A percentile compares a stretch with the other conserved stretches of the same genome.
Conservation (phyloP, 2,797 vertebrate species). For the Trematomus bernacchii region DNA sequence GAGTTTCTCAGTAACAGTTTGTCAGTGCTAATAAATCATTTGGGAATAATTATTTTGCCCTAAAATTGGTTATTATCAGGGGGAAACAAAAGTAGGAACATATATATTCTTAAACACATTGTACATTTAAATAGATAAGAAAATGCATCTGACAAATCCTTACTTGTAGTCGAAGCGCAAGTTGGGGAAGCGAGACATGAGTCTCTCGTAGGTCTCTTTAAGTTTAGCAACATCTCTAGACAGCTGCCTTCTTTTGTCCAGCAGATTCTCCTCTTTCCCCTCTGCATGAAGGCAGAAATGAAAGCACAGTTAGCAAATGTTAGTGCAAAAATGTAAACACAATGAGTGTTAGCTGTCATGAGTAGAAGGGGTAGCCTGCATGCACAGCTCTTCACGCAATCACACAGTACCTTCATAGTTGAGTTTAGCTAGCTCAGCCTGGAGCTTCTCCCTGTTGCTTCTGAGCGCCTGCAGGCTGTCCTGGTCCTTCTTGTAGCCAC, state of each 20-base stretch:
- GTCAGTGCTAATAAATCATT: background rate
- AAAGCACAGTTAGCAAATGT: background rate
- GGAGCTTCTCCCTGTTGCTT: conserved; percentile 85
- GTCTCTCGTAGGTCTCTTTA: conserved; percentile 88
- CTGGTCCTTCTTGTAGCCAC: conserved; percentile 91
- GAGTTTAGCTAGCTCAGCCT: conserved; percentile 88
- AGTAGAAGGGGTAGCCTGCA: background rate
- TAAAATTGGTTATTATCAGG: background rate
- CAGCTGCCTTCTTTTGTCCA: conserved; percentile 86
- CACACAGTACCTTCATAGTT: conserved; percentile 89
- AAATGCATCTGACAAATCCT: conserved; percentile 35
- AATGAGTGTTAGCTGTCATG: background rate
- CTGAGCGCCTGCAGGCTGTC: conserved; percentile 86
- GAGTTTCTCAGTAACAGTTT: background rate
- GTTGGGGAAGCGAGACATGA: conserved; percentile 90
- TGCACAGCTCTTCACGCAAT: background rate
- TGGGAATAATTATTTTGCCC: background rate
- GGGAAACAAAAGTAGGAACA: background rate
- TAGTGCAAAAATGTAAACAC: background rate
- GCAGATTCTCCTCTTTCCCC: conserved; percentile 88
- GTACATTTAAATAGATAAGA: background rate
- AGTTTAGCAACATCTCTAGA: conserved; percentile 83
- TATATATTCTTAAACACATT: background rate
- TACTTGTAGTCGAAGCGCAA: conserved; percentile 95
- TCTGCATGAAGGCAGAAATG: conserved; percentile 75